Conservation (phyloP, 1,140 invertebrate species). For the Eumaeus atala region DNA sequence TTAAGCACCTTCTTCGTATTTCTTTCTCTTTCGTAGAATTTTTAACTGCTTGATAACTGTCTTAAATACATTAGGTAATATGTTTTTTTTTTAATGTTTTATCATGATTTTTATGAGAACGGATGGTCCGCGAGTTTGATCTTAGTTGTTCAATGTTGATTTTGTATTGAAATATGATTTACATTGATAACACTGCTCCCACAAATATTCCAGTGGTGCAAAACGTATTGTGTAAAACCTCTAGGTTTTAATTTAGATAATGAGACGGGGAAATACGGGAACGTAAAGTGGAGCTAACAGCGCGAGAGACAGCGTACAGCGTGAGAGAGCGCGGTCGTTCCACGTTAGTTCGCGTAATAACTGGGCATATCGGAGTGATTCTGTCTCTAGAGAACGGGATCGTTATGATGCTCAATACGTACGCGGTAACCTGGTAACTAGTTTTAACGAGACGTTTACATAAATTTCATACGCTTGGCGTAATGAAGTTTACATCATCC, state of each 20-base stretch:
- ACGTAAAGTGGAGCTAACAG: slow-evolving; percentile 51
- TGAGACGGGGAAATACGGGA: slow-evolving; percentile 45
- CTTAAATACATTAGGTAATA: no score
- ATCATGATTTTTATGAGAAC: no score
- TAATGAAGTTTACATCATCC: slow-evolving; percentile 8
- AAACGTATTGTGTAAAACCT: slow-evolving; percentile 4
- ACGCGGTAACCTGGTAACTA: not conserved
- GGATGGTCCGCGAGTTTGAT: no score
- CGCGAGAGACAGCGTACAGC: slow-evolving; percentile 21
- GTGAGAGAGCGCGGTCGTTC: slow-evolving; percentile 55
- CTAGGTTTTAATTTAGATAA: slow-evolving; percentile 43
- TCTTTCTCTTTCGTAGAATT: no score
- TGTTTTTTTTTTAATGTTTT: no score
- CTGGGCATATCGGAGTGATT: slow-evolving; percentile 40
- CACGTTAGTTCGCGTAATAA: slow-evolving; percentile 53
- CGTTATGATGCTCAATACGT: slow-evolving; percentile 32
- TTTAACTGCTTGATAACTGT: no score
- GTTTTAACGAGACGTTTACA: slow-evolving; percentile 10
- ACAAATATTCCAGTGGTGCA: no score
- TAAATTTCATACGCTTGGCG: slow-evolving; percentile 6
- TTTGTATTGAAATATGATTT: no score
- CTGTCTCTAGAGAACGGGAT: slow-evolving; percentile 23
- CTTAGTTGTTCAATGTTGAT: no score
- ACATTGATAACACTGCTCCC: no score
- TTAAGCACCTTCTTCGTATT: slow-evolving; percentile 6